These are phyloP conservation scores for Callimorpha dominula DNA, from an alignment of 2,888 invertebrate genomes.

Conservation along the genomic window DNA sequence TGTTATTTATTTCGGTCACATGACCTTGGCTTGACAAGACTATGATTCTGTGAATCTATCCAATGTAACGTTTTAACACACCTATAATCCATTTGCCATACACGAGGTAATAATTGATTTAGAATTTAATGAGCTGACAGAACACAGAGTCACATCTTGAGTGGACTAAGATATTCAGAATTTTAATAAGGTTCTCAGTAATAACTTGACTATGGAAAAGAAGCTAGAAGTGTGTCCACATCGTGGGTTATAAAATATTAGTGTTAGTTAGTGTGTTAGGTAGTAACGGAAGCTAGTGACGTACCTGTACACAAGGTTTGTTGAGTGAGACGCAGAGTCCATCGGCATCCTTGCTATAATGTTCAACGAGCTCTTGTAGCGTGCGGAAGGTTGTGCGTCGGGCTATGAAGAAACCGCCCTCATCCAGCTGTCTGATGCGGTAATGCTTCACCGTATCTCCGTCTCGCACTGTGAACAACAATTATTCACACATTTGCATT, in stretches of 20 bases:
- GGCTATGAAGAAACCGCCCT: constrained; percentile 99
- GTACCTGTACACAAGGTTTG: constrained; percentile 97
- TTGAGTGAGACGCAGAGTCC: constrained; percentile 99
- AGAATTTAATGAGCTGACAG: constrained; percentile 29
- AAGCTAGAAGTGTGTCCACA: background rate
- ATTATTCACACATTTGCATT: constrained; percentile 50
- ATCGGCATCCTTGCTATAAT: constrained; percentile 99
- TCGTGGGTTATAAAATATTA: background rate
- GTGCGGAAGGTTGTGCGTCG: constrained; percentile 99
- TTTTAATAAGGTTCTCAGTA: constrained; percentile 45
- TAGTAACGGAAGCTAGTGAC: constrained; percentile 24
- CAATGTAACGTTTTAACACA: constrained; percentile 1
- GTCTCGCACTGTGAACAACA: constrained; percentile 93
- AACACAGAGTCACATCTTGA: constrained; percentile 18
- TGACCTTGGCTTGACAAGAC: constrained; percentile 61
- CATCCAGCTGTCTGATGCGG: constrained; percentile 99
- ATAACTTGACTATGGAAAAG: constrained; percentile 44
- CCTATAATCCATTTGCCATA: background rate
- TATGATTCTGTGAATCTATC: constrained; percentile 47
- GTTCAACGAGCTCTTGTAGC: constrained; percentile 98
- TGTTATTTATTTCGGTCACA: constrained; percentile 55
- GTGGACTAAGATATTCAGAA: constrained; percentile 39
- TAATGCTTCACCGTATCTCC: constrained; percentile 99
- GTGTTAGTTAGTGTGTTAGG: no score
- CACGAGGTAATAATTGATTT: constrained; percentile 28